A percentile compares a stretch with the other conserved stretches of the same genome.
Conservation (phyloP, 2,888 invertebrate species). For the Tachystola acroxantha region DNA sequence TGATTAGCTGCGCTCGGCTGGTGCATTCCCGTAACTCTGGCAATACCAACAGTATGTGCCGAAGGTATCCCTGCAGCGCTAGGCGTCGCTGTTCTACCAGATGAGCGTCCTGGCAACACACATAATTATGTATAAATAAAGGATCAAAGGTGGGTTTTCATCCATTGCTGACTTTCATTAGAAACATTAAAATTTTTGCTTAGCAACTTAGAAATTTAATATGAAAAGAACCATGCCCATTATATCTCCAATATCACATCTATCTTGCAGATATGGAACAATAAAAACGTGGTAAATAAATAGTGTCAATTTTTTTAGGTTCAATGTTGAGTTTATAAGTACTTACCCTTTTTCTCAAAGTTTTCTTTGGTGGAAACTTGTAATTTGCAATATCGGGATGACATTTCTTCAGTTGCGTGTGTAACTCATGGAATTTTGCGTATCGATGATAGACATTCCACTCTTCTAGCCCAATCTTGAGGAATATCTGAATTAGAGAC, state of each 20-base stretch:
- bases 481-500: slow-evolving; percentile 84
- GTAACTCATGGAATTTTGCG: slow-evolving; percentile 93
- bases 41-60: slow-evolving; percentile 88
- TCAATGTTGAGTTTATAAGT: too few species aligned
- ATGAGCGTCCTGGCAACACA: slow-evolving; percentile 82
- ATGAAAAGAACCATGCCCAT: too few species aligned
- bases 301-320: too few species aligned
- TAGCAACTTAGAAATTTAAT: too few species aligned
- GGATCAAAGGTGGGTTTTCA: too few species aligned
- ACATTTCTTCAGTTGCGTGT: slow-evolving; percentile 89
- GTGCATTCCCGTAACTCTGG: slow-evolving; percentile 88
- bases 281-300: too few species aligned
- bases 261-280: too few species aligned
- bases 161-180: too few species aligned
- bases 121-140: too few species aligned
- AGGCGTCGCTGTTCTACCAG: slow-evolving; percentile 93
- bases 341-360: slow-evolving; percentile 92
- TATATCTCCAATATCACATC: too few species aligned
- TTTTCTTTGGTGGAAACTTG: slow-evolving; percentile 97
- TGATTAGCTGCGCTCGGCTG: slow-evolving; percentile 86
- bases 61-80: slow-evolving; percentile 91
- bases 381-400: slow-evolving; percentile 88
- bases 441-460: slow-evolving; percentile 98
- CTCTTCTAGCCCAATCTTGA: slow-evolving; percentile 91
- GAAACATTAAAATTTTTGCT: too few species aligned